Evolutionary conservation across 2,888 invertebrate species (phyloP).

Genomic region (Melinopterus prodromus): DNA sequence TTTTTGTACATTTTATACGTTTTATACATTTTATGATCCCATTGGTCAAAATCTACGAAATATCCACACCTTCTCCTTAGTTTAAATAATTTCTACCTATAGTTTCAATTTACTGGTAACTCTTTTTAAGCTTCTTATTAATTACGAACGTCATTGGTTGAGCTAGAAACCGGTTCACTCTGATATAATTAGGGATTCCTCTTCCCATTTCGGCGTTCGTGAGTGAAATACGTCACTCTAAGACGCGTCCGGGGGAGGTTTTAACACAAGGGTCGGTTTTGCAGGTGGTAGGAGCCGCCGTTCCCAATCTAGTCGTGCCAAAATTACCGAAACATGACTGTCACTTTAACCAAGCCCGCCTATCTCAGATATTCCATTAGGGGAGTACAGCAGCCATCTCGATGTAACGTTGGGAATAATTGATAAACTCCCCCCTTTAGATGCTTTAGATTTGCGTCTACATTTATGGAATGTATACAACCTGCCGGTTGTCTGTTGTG

Average conservation of each 20-base stretch:
- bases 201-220: neutral
- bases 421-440: neutral
- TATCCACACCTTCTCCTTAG: too few species aligned
- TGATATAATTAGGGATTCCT: too few species aligned
- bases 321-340: neutral
- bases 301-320: neutral
- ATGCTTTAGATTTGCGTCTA: neutral
- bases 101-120: too few species aligned
- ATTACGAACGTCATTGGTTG: too few species aligned
- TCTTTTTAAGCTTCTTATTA: too few species aligned
- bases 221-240: neutral
- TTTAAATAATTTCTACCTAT: too few species aligned
- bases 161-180: too few species aligned
- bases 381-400: neutral
- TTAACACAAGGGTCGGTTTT: neutral
- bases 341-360: neutral
- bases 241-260: neutral
- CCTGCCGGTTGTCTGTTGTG: neutral
- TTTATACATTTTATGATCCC: too few species aligned
- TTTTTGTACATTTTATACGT: too few species aligned
- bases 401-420: neutral
- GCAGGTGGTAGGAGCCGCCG: neutral
- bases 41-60: too few species aligned
- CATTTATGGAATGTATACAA: neutral
- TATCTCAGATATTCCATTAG: neutral